Evolutionary conservation across 2,797 vertebrate species (phyloP).

Genomic region (Leptoclinus maculatus): DNA sequence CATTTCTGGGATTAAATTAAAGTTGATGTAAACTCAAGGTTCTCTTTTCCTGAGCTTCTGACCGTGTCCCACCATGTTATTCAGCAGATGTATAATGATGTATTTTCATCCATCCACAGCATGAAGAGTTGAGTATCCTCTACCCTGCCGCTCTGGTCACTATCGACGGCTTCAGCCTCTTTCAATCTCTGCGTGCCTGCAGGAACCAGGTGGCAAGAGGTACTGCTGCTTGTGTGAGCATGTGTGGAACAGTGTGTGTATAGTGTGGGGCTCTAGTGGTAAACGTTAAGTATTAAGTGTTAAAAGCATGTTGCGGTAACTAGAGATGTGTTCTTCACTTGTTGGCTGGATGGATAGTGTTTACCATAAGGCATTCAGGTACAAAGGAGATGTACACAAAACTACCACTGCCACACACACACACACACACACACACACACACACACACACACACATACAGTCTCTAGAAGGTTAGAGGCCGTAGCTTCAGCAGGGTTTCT

Average conservation of each 20-base stretch:
- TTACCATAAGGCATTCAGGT: constrained; percentile 58
- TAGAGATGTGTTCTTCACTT: constrained; percentile 40
- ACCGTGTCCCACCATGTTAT: neutral
- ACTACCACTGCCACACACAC: neutral
- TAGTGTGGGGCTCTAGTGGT: neutral
- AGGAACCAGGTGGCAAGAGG: constrained; percentile 99
- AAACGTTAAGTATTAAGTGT: neutral
- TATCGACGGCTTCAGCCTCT: constrained; percentile 98
- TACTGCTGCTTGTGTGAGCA: constrained; percentile 57
- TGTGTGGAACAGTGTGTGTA: neutral
- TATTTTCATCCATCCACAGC: constrained; percentile 77
- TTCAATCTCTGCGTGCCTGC: constrained; percentile 97
- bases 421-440: neutral
- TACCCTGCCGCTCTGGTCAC: constrained; percentile 96
- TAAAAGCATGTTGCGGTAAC: constrained; percentile 24
- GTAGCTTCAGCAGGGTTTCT: neutral
- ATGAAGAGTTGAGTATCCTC: constrained; percentile 96
- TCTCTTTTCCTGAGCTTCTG: neutral
- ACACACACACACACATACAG: neutral
- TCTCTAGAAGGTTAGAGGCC: neutral
- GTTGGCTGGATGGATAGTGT: constrained; percentile 57
- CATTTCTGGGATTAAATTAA: neutral
- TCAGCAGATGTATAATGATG: neutral
- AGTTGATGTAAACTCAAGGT: neutral
- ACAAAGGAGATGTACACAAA: constrained; percentile 21